Base-by-base conservation (phyloP, 2,888 invertebrate species). In the Acleris holmiana region DNA sequence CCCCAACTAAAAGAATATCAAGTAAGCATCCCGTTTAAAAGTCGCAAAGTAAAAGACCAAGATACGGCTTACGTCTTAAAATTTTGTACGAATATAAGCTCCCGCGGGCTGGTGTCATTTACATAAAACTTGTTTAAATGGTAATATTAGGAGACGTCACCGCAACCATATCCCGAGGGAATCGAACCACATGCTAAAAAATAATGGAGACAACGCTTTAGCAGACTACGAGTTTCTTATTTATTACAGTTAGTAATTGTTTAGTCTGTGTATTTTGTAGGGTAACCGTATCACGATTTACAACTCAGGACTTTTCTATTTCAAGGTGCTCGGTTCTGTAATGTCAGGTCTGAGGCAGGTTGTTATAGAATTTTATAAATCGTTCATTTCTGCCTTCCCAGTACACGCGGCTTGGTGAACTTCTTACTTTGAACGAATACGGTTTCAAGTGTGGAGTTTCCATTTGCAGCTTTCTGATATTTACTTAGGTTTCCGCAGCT, bases 61-160 rank as follows among this genome's bases (percentile, higher is more conserved):
- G 60, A 51, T 58, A 64, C 64, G 51, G 58, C 53, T 55, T 66
- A 61, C 66, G 84, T 79, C 77, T 80, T 82, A 82, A 88, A 89
- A 89, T 88, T 88, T 84, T 76, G 76, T 76, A 79, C 80, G 83
- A 88, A 89, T 88, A 89, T 90, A 88, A 88, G 85, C 85, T 89
- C 80, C 82, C 79, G 76, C 78, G 80, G 81, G 79, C 83, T 78
- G 83, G 66, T 71, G 76, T 80, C 86, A 91, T 91, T 91, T 90
- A 90, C 91, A 91, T 91, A 91, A 91, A 91, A 91, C 90, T 91
- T 91, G 91, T 91, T 90, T 91, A 91, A 91, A 91, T 91, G 91
- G 89, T 91, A 91, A 91, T 91, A 91, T 91, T 91, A 89, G 88
- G 83, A 85, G 88, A 89, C 84, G 88, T 90, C 91, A 88, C 85